Percentiles rank a stretch among this genome's conserved stretches.
phyloP scores from a whole-genome alignment of 2,797 vertebrate genomes.

The Pteropus rufus region DNA sequence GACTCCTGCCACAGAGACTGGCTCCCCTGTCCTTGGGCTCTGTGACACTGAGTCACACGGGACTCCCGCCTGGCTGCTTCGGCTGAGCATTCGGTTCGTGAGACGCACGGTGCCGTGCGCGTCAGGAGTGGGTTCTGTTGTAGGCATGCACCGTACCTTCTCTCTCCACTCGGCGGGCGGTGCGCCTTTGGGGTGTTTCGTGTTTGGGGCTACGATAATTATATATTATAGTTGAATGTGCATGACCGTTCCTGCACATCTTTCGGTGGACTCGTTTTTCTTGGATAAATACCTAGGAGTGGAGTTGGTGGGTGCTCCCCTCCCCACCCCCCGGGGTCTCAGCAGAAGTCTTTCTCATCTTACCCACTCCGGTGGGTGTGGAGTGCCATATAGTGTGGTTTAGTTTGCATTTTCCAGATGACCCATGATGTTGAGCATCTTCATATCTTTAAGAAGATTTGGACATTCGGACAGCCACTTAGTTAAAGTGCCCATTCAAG shows the following conservation, averaged over 20 bases:
- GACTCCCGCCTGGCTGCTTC: neutral
- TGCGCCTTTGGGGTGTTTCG: neutral
- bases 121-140: fast-evolving
- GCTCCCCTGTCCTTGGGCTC: no score
- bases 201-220: neutral
- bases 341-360: no score
- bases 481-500: neutral
- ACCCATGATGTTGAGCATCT: neutral
- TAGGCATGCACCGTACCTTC: fast-evolving
- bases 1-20: no score
- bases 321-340: no score
- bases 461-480: neutral
- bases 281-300: neutral
- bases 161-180: fast-evolving
- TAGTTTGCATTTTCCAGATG: neutral
- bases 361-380: neutral
- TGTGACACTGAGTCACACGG: fast-evolving
- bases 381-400: neutral
- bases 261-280: neutral
- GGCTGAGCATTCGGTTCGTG: fast-evolving
- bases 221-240: fast-evolving
- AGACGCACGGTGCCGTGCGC: fast-evolving
- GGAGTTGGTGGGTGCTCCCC: neutral
- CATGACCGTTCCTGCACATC: fast-evolving
- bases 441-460: neutral